Percentiles rank a stretch among this genome's conserved stretches.
These are phyloP conservation scores for Corythornis vintsioides DNA, from an alignment of 2,113 vertebrate genomes.

Conservation along the genomic window DNA sequence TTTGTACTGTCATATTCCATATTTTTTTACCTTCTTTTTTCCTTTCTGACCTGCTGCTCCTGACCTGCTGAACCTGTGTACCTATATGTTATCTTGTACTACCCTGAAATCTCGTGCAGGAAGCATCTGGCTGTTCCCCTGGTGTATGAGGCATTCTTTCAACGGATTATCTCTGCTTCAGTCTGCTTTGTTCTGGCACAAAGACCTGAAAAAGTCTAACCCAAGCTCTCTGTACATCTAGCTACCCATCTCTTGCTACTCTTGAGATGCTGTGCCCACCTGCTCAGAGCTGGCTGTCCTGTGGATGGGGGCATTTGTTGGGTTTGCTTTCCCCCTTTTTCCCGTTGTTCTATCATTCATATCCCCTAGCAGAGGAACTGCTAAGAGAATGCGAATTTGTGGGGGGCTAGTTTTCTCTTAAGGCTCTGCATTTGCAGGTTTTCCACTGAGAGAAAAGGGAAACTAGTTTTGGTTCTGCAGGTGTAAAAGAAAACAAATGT, in stretches of 20 bases:
- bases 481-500: neutral
- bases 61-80: neutral
- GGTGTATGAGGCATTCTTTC: slow-evolving; percentile 2
- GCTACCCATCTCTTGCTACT: neutral
- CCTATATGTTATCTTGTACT: neutral
- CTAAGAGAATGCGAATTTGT: neutral
- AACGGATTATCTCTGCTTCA: neutral
- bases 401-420: neutral
- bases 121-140: slow-evolving; percentile 30
- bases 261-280: neutral
- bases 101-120: neutral
- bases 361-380: neutral
- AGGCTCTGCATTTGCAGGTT: neutral
- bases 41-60: neutral
- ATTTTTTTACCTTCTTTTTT: neutral
- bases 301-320: neutral
- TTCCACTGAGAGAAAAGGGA: neutral
- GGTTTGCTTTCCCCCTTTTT: neutral
- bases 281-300: neutral
- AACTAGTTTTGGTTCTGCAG: neutral
- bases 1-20: neutral
- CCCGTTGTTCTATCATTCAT: neutral
- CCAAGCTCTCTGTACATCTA: neutral
- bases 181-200: neutral
- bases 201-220: slow-evolving; percentile 33